These are phyloP conservation scores for Gibbula magus DNA, from an alignment of 2,888 invertebrate species.

Conservation along the genomic window DNA sequence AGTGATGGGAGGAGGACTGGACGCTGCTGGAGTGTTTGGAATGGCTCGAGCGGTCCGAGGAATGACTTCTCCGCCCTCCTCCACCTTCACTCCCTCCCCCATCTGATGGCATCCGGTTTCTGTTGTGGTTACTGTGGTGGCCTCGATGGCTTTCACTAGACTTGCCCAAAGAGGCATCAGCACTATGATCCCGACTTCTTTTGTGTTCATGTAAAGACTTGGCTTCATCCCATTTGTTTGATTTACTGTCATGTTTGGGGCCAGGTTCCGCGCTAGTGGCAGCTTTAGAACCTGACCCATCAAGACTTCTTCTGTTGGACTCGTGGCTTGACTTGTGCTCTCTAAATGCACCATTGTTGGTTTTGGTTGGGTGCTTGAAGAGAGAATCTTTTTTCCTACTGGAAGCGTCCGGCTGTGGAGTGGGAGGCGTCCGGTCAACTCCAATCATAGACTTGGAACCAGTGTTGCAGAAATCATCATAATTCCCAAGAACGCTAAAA, in stretches of 20 bases:
- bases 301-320: neutral
- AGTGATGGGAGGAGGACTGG: neutral
- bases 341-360: neutral
- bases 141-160: neutral
- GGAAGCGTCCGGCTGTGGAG: neutral
- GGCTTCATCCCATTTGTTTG: neutral
- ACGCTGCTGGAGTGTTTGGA: neutral
- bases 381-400: neutral
- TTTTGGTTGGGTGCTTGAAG: neutral
- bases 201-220: neutral
- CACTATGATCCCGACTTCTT: constrained; percentile 8
- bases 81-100: neutral
- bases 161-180: neutral
- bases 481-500: neutral
- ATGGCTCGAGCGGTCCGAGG: neutral
- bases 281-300: neutral
- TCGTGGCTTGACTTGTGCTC: neutral
- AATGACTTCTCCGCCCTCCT: neutral
- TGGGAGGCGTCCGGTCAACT: neutral
- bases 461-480: neutral
- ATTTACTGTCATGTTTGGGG: neutral
- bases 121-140: neutral
- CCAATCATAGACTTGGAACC: neutral
- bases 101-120: neutral
- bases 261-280: neutral